Conservation (phyloP, 2,113 vertebrate genomes). For the Thamnophis sirtalis region DNA sequence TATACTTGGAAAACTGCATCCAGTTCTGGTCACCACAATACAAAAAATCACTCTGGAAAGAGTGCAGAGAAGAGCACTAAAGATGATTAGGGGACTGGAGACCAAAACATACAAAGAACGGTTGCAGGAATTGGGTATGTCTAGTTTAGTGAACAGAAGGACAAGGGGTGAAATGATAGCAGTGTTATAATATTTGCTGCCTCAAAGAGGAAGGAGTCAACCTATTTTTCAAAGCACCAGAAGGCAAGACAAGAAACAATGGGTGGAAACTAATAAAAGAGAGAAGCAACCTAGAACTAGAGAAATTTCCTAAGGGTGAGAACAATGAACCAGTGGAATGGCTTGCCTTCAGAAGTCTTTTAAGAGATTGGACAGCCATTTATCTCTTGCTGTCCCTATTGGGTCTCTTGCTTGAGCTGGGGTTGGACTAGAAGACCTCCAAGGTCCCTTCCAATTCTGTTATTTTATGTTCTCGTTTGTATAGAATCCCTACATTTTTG, state of each 20-base stretch:
- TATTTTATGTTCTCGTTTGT: background rate
- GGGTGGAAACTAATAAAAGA: background rate
- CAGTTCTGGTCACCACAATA: no score
- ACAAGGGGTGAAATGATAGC: background rate
- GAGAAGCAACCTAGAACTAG: background rate
- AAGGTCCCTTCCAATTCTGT: background rate
- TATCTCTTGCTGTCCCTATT: no score
- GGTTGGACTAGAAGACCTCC: background rate
- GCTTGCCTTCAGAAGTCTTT: background rate
- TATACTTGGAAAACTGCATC: no score
- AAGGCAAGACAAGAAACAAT: background rate
- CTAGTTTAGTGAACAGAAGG: background rate
- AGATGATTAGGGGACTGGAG: background rate
- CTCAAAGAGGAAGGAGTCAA: background rate
- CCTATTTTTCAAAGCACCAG: background rate
- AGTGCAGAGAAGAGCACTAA: background rate
- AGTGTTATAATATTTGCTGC: background rate
- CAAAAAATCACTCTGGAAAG: background rate
- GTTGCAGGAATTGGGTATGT: background rate
- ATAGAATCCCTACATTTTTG: constrained; percentile 41
- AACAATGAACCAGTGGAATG: background rate
- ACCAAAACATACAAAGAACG: background rate
- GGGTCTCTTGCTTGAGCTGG: background rate
- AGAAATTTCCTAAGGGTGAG: background rate
- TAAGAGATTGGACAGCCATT: background rate